Conservation (phyloP, 30 jellyfish, hydroid and myxozoan species). For the Catostylus mosaicus region DNA sequence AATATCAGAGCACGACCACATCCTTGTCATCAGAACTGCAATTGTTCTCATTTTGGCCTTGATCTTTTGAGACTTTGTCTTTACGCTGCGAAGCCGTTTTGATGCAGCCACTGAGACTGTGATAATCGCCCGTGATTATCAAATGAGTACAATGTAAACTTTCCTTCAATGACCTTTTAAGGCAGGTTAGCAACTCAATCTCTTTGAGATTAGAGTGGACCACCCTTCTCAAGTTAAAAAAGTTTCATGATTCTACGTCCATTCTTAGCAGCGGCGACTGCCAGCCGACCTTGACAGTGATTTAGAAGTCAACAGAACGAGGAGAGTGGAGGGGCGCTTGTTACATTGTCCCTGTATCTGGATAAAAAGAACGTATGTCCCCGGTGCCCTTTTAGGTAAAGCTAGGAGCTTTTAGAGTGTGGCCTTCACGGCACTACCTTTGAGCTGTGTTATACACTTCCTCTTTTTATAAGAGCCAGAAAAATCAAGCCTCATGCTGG, state of each 20-base stretch:
- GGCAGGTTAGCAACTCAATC: slow-evolving; percentile 38
- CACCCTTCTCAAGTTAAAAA: slow-evolving; percentile 37
- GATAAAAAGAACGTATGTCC: too few species aligned
- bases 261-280: background rate
- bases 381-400: too few species aligned
- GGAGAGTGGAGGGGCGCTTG: too few species aligned
- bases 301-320: too few species aligned
- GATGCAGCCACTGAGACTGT: slow-evolving; percentile 25
- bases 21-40: slow-evolving; percentile 10
- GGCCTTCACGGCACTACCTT: too few species aligned
- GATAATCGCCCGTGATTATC: slow-evolving; percentile 36
- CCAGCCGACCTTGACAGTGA: background rate
- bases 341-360: too few species aligned
- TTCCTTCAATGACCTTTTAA: slow-evolving; percentile 26
- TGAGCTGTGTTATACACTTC: too few species aligned
- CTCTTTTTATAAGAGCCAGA: too few species aligned
- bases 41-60: slow-evolving; percentile 6
- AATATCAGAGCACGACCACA: slow-evolving; percentile 12
- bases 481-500: too few species aligned
- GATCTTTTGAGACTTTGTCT: slow-evolving; percentile 25
- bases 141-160: slow-evolving; percentile 37
- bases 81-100: slow-evolving; percentile 22
- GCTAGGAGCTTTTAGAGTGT: too few species aligned
- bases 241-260: background rate
- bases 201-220: slow-evolving; percentile 22